Conservation (phyloP, 2,113 vertebrate genomes). For the Corydoras sp. region DNA sequence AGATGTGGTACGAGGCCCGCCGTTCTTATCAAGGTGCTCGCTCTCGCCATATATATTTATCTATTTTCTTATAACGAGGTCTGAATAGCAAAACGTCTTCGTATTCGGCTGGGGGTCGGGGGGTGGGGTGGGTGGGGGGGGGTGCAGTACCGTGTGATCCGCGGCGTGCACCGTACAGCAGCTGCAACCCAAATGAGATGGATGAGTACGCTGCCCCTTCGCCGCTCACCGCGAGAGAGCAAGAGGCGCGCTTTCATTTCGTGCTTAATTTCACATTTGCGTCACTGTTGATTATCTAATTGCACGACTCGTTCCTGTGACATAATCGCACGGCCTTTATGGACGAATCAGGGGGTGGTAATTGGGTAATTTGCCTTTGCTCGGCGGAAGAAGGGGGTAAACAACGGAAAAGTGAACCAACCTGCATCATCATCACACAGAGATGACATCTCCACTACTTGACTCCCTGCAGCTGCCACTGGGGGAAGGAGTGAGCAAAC, state of each 20-base stretch:
- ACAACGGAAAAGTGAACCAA: constrained; percentile 41
- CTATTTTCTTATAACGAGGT: constrained; percentile 35
- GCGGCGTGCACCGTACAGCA: constrained; percentile 36
- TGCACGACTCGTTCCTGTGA: constrained; percentile 46
- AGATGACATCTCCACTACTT: constrained; percentile 1
- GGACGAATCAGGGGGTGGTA: constrained; percentile 57
- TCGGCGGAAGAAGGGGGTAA: constrained; percentile 44
- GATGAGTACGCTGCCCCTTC: constrained; percentile 22
- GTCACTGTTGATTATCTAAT: constrained; percentile 60
- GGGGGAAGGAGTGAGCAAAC: constrained; percentile 29
- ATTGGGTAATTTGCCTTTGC: constrained; percentile 57
- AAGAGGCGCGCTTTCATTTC: background rate
- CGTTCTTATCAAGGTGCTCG: constrained; percentile 29
- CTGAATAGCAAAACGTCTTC: constrained; percentile 34
- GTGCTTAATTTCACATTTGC: constrained; percentile 59
- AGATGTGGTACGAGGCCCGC: constrained; percentile 34
- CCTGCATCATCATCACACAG: constrained; percentile 31
- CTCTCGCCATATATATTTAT: constrained; percentile 35
- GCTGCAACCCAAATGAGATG: constrained; percentile 41
- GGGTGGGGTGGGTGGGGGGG: no score
- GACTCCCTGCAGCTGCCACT: constrained; percentile 29
- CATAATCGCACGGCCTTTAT: constrained; percentile 56
- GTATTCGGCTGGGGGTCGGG: background rate
- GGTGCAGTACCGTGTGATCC: constrained; percentile 14
- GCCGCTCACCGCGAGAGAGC: background rate